Evolutionary conservation across 2,888 invertebrate genomes (phyloP), one percentile per base, ranked within the genome.

Genomic region (Agrotis puta): DNA sequence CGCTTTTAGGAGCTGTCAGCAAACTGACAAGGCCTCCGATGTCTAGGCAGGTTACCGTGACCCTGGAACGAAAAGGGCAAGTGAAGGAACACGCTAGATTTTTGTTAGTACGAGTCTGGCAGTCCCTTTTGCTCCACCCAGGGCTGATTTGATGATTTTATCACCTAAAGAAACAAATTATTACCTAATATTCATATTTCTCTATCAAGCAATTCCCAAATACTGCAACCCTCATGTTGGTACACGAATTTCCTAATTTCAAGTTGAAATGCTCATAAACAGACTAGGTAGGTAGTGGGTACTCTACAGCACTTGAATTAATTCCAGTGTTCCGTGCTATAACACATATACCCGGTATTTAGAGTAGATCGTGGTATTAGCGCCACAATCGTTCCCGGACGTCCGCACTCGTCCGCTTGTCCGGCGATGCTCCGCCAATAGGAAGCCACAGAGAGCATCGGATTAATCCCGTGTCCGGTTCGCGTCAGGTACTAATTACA

Each of bases 401-500:
- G 73, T 75, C 73, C 75, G 58, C 45, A 33, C 33, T 59, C 24
- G 53, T 50, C 64, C 59, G 64, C 24, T 64, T 20, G 64, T 51
- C 54, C 59, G 64, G 45, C 48, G 64, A 50, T 14, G 48, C 67
- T 48, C 50, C 59, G 11, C 59, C 77, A 70, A 77, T 81, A 66
- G 68, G 65, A 75, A 77, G 61, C 70, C 51, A 43, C 65, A 68
- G 61, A 64, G 70, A 68, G 59, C 70, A 69, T 75, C 51, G 67
- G 57, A 77, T 74, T 65, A 82, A 72, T 74, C 54, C 62, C 64
- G 67, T 43, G 76, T 61, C 72, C 62, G 56, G 70, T 62, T 70
- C 63, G 68, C 64, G 74, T 70, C 59, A 51, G 53, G 51, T 50
- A 51, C 64, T 70, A 74, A 76, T 84, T 74, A 74, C 74, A 70